Evolutionary conservation across 2,113 vertebrate genomes (phyloP), one percentile per base, ranked within the genome.

Genomic region (Chrysochloris asiatica): DNA sequence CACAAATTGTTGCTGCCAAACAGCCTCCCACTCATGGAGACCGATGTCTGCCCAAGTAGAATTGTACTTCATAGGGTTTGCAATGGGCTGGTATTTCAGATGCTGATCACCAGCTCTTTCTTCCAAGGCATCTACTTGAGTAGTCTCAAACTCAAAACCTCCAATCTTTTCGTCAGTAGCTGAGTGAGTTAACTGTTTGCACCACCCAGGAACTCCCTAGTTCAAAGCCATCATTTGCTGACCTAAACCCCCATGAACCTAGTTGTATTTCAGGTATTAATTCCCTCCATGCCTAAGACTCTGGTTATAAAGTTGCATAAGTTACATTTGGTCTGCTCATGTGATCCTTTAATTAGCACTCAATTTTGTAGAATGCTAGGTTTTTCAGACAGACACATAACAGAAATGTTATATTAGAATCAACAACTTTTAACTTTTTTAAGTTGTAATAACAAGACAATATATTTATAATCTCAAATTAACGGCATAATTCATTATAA

Each of bases 341-440:
- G 36, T 22, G 43, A 59, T 43, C 0, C 17, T 45, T 63, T 71
- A 8, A 84, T 56, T 56, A 21, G 38, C 43, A 28, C 10, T 77
- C 47, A 43, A 36, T 82, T 91, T 22, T 75, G 33, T 33, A 89
- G 76, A 92, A 82, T 8, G 12, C 12, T 47, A 76, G 22, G 8
- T 81, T 83, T 91, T 92, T 81, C 36, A 69, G 56, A 52, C 90
- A 87, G 65, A 83, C 21, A 30, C 9, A 9, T 83, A 77, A 3
- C 16, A 86, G 80, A 90, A 92, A 72, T 54, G 80, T 1, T 13
- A 93, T 33, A 73, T 54, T 30, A 84, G 21, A 83, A 72, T 22
- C 47, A 87, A 83, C 9, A 86, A 26, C 71, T 33, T 87, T 59
- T 77, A 91, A 89, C 17, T 47, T 82, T 77, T 91, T 77, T 65